Evolutionary conservation across 2,797 vertebrate genomes (phyloP).

Genomic region (Octomys mimax): DNA sequence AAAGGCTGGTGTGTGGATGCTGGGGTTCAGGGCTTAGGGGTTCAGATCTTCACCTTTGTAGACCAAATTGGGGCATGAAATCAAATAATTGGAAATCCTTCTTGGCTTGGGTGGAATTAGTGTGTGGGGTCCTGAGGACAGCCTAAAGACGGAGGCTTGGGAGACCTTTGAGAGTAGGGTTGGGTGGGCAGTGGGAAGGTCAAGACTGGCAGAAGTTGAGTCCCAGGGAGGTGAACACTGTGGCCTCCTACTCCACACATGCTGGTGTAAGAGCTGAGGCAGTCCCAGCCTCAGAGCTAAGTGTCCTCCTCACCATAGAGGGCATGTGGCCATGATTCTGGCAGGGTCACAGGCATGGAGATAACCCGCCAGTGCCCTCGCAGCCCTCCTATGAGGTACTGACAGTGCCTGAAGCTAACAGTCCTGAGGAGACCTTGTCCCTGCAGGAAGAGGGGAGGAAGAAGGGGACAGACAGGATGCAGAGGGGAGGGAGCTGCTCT

Average conservation of each 20-base stretch:
- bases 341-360: background rate
- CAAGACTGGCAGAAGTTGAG: background rate
- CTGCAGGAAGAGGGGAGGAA: background rate
- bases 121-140: background rate
- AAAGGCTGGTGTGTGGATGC: background rate
- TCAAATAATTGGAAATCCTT: constrained; percentile 62
- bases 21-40: background rate
- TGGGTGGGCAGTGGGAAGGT: background rate
- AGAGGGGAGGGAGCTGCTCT: background rate
- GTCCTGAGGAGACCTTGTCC: background rate
- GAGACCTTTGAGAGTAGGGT: background rate
- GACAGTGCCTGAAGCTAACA: background rate
- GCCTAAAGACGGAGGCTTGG: background rate
- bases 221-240: background rate
- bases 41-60: constrained; percentile 31
- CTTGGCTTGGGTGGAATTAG: background rate
- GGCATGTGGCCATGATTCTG: background rate
- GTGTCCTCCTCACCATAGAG: background rate
- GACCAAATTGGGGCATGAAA: background rate
- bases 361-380: background rate
- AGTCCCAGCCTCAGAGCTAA: background rate
- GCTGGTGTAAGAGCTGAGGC: background rate
- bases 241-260: background rate
- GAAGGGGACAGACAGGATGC: background rate
- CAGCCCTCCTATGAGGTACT: background rate